These are phyloP conservation scores for Aphelinus certus DNA, from an alignment of 1,140 invertebrate species.

Conservation along the genomic window DNA sequence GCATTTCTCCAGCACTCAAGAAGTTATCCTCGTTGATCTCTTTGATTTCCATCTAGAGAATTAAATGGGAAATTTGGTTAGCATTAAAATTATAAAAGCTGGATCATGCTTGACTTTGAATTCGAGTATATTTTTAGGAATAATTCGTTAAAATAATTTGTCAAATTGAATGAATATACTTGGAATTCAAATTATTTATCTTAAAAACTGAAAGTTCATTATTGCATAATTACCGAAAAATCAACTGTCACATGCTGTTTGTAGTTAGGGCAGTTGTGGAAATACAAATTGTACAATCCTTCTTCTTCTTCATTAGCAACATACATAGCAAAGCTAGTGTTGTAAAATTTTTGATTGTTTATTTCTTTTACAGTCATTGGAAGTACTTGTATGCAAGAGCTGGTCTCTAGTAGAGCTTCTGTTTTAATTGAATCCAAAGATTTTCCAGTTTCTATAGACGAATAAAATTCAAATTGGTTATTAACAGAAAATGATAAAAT, in stretches of 20 bases:
- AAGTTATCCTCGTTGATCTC: slow-evolving; percentile 89
- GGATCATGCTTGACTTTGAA: not conserved
- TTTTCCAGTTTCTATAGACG: slow-evolving; percentile 42
- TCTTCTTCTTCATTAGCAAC: slow-evolving; percentile 82
- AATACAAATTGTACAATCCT: slow-evolving; percentile 95
- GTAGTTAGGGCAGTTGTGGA: slow-evolving; percentile 92
- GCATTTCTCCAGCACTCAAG: slow-evolving; percentile 97
- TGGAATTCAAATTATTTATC: slow-evolving; percentile 20
- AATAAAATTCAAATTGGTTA: slow-evolving; percentile 6
- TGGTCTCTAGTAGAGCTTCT: slow-evolving; percentile 28
- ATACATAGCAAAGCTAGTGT: slow-evolving; percentile 77
- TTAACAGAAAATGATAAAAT: not conserved
- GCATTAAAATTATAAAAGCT: too few species aligned
- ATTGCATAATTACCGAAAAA: slow-evolving; percentile 70
- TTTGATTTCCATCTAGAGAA: slow-evolving; percentile 80
- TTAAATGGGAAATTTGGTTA: slow-evolving; percentile 23
- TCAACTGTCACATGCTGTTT: slow-evolving; percentile 67
- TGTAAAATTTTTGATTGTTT: slow-evolving; percentile 55
- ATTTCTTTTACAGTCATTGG: slow-evolving; percentile 52
- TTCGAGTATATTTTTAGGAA: not conserved
- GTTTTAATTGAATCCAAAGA: slow-evolving; percentile 7
- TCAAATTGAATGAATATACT: not conserved
- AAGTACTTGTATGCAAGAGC: slow-evolving; percentile 51
- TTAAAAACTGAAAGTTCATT: slow-evolving; percentile 1
- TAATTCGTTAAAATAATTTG: slow-evolving; percentile 12